Evolutionary conservation across 2,888 invertebrate species (phyloP), one percentile per base, ranked within the genome.

Genomic region (Blera fallax): DNA sequence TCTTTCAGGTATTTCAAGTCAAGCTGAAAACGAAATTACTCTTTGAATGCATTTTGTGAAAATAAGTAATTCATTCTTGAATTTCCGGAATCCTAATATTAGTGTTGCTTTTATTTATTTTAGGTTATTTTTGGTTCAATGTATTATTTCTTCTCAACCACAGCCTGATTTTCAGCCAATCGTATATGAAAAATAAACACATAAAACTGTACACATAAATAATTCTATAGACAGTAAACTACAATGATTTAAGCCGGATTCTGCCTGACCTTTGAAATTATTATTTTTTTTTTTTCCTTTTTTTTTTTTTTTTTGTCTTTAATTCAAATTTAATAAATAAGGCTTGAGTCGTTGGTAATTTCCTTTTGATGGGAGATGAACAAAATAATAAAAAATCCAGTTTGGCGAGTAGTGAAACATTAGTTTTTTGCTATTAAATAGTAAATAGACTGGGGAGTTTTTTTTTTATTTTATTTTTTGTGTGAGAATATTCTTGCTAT

Each of bases 191-290:
- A n/a, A n/a, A n/a, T n/a, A n/a, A n/a, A n/a, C n/a, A n/a, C n/a
- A n/a, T n/a, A n/a, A n/a, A n/a, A n/a, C 2, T 24, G 24, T 3
- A 24, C 24, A 24, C 2, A 24, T 4, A 24, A 24, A 24, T 24
- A 24, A 24, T 24, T 24, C 24, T 4, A n/a, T n/a, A 24, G 24
- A 24, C 24, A 24, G 2, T 4, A 24, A 37, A 40, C 29, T 45
- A 64, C 29, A 32, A 48, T 45, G 11, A 40, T 58, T 58, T 37
- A 24, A 64, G 64, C 64, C 45, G 64, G 45, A 64, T 64, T 64
- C 24, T 11, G n/a, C 10, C 18, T 64, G 58, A 64, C 45, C 64
- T 64, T 64, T 64, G 18, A 32, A 0, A 8, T 32, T 48, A n/a
- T 7, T 16, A 43, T 45, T 7, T 7, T 62, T n/a, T 1, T 2